phyloP scores from a whole-genome alignment of 2,888 invertebrate species.

The Labia minor region DNA sequence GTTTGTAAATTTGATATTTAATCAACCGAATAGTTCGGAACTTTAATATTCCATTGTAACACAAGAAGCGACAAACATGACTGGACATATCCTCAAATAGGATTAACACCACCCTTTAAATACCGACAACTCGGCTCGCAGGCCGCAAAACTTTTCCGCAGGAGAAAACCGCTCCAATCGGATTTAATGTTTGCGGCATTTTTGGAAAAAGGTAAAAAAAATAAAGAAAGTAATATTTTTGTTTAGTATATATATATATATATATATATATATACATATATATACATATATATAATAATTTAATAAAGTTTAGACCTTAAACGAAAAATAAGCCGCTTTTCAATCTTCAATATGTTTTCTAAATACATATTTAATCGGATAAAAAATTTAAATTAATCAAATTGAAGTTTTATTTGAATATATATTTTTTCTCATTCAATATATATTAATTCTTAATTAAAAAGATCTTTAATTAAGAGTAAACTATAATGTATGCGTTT shows the following conservation, averaged over 20 bases:
- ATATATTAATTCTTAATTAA: constrained; percentile 2
- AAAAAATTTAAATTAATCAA: neutral
- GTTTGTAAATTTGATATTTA: constrained; percentile 1
- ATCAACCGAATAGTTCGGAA: neutral
- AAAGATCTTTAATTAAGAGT: neutral
- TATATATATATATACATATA: too few relatives aligned
- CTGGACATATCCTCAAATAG: constrained; percentile 13
- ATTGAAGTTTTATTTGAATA: neutral
- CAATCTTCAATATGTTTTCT: neutral
- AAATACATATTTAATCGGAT: neutral
- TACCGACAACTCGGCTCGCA: neutral
- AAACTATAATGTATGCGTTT: neutral
- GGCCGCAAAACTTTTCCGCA: neutral
- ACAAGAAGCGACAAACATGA: constrained; percentile 7
- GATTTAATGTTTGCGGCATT: neutral
- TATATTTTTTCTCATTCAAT: neutral
- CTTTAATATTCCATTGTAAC: neutral
- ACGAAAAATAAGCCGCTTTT: neutral
- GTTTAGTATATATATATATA: too few relatives aligned
- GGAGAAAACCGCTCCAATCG: neutral
- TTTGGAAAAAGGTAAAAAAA: neutral
- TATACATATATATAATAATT: too few relatives aligned
- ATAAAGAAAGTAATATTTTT: too few relatives aligned
- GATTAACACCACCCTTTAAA: neutral
- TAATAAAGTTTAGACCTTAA: too few relatives aligned